Percentiles rank a stretch among this genome's conserved stretches.
Conservation (phyloP, 2,797 vertebrate genomes). For the Rhinogobio ventralis region DNA sequence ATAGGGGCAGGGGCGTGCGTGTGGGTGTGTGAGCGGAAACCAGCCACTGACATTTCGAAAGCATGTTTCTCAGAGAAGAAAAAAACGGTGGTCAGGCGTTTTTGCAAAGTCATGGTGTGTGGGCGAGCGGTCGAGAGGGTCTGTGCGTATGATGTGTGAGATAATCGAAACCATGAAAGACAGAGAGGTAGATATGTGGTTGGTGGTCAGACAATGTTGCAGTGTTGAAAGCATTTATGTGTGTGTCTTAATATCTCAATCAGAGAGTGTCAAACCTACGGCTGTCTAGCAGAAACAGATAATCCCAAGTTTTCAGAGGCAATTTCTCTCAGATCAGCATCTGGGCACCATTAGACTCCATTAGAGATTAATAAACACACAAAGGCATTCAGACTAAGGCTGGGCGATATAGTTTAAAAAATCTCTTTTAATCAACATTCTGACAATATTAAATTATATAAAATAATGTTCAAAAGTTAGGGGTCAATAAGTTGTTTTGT, state of each 20-base stretch:
- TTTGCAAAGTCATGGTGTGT: slow-evolving; percentile 34
- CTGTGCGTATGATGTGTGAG: slow-evolving; percentile 19
- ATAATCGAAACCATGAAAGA: neutral
- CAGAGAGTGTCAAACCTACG: neutral
- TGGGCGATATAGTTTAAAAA: neutral
- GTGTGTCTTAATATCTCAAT: neutral
- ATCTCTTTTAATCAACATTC: neutral
- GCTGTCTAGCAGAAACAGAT: neutral
- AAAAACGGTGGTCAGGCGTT: neutral
- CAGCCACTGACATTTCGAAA: slow-evolving; percentile 22
- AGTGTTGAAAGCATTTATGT: neutral
- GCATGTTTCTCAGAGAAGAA: slow-evolving; percentile 5
- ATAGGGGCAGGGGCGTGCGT: neutral
- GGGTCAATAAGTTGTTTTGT: neutral
- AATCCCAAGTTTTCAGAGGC: neutral
- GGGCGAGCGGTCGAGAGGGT: neutral
- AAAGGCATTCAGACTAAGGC: neutral
- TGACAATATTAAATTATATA: neutral
- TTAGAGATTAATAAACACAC: slow-evolving; percentile 4
- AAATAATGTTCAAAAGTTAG: neutral
- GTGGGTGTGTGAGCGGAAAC: slow-evolving; percentile 28
- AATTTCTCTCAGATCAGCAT: neutral
- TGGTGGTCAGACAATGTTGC: neutral
- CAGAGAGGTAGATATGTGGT: neutral
- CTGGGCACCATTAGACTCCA: slow-evolving; percentile 14